phyloP scores from a whole-genome alignment of 2,113 vertebrate species.

The Elgaria multicarinata region DNA sequence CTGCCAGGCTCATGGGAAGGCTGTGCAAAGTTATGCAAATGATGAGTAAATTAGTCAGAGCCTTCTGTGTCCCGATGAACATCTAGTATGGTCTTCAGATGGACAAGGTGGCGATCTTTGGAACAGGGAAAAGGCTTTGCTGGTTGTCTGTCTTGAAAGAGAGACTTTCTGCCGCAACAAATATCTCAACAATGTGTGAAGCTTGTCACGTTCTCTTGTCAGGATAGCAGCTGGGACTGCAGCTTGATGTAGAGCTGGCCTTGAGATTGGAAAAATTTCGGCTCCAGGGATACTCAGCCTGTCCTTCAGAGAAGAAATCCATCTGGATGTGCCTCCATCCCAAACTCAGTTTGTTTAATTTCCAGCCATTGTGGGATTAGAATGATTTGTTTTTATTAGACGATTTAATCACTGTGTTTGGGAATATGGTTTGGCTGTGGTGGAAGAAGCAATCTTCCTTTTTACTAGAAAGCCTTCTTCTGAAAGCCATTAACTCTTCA shows the following conservation, averaged over 20 bases:
- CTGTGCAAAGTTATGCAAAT: neutral
- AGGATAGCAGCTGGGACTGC: constrained; percentile 70
- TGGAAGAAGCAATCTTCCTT: constrained; percentile 31
- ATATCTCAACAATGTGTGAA: constrained; percentile 43
- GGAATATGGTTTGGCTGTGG: neutral
- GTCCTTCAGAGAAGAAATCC: constrained; percentile 44
- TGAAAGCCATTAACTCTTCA: constrained; percentile 41
- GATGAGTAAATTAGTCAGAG: neutral
- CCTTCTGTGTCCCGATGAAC: neutral
- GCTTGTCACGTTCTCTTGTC: constrained; percentile 54
- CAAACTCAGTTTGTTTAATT: neutral
- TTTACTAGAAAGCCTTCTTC: constrained; percentile 33
- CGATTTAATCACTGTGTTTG: constrained; percentile 29
- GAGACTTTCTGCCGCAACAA: constrained; percentile 12
- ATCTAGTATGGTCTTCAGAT: neutral
- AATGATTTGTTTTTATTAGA: constrained; percentile 32
- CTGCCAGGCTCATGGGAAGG: neutral
- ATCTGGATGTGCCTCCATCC: constrained; percentile 44
- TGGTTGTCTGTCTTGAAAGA: neutral
- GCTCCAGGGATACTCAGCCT: constrained; percentile 39
- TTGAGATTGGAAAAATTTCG: constrained; percentile 58
- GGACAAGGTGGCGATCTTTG: neutral
- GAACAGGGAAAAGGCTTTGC: neutral
- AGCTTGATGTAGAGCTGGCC: constrained; percentile 46
- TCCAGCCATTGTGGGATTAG: neutral